Evolutionary conservation across 2,888 invertebrate species (phyloP), one percentile per base, ranked within the genome.

Genomic region (Clunio marinus): DNA sequence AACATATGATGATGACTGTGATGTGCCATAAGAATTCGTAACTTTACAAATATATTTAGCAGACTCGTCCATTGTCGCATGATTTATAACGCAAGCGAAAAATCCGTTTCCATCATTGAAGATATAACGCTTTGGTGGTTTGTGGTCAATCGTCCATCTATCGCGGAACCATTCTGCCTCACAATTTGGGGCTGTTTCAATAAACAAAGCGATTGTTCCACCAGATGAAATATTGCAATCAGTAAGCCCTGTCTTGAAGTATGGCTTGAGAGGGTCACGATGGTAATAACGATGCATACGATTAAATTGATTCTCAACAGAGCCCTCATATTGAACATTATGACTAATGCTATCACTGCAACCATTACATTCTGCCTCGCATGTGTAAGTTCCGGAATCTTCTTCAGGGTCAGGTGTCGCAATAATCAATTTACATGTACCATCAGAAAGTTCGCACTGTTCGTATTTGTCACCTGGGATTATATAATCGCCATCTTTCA

Each of bases 201-300:
- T 89, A 76, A 91, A 90, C 20, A 93, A 83, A 2, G 91, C 91
- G 70, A 91, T 86, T 0, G 90, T 89, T 37, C 91, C 91, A 0
- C 91, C 91, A 69, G 82, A 81, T 2, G 87, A 84, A 0, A 91
- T 89, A 68, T 84, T 83, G 74, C 88, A 86, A 74, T 91, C 89
- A 0, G 84, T 84, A 24, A 91, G 77, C 0, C 87, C 83, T 70
- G 83, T 84, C 0, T 86, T 81, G 73, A 91, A 87, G 73, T 86
- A 85, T 1, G 91, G 90, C 70, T 84, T 81, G 57, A 85, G 80
- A n/a, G 83, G 81, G 74, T 81, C 80, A 60, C 78, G 77, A 72
- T 78, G 77, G 74, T 75, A 76, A 74, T 76, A 77, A 28, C 80
- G 77, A 67, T 79, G 78, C 13, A 78, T 76, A 71, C 80, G 79